These are phyloP conservation scores for Nymphalis c-album DNA, from an alignment of 2,888 invertebrate species.

Conservation along the genomic window DNA sequence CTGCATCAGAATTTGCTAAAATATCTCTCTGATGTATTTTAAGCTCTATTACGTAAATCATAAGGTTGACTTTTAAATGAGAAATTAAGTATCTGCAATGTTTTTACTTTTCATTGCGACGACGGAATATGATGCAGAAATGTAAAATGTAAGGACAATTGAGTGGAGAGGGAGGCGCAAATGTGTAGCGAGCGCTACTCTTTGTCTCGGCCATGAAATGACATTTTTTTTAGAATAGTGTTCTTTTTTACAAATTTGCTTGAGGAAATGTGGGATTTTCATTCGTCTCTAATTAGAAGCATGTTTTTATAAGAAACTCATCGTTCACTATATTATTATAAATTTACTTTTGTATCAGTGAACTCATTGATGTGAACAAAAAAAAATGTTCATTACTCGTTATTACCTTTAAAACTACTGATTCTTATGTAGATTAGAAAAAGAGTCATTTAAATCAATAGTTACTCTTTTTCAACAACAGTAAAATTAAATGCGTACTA, in stretches of 20 bases:
- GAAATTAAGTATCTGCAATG: constrained; percentile 55
- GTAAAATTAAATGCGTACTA: too few species aligned
- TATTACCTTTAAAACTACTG: too few species aligned
- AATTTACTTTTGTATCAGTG: background rate
- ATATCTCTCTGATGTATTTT: constrained; percentile 36
- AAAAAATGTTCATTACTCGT: background rate
- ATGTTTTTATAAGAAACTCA: constrained; percentile 4
- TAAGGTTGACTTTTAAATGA: constrained; percentile 39
- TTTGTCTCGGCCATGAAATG: constrained; percentile 58
- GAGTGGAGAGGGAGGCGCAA: constrained; percentile 64
- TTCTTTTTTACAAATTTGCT: constrained; percentile 56
- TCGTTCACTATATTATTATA: constrained; percentile 6
- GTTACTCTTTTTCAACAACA: too few species aligned
- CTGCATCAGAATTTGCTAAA: constrained; percentile 70
- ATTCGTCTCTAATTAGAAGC: constrained; percentile 35
- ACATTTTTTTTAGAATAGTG: constrained; percentile 48
- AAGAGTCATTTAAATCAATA: too few species aligned
- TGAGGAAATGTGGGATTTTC: constrained; percentile 39
- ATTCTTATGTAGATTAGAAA: too few species aligned
- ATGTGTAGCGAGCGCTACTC: constrained; percentile 59
- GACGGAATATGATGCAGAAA: constrained; percentile 78
- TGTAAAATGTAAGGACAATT: constrained; percentile 79
- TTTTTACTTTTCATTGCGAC: constrained; percentile 78
- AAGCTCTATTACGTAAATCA: constrained; percentile 37
- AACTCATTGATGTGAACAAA: background rate